These are phyloP conservation scores for Acholoe squamosa DNA, from an alignment of 2,888 invertebrate species.

Conservation along the genomic window DNA sequence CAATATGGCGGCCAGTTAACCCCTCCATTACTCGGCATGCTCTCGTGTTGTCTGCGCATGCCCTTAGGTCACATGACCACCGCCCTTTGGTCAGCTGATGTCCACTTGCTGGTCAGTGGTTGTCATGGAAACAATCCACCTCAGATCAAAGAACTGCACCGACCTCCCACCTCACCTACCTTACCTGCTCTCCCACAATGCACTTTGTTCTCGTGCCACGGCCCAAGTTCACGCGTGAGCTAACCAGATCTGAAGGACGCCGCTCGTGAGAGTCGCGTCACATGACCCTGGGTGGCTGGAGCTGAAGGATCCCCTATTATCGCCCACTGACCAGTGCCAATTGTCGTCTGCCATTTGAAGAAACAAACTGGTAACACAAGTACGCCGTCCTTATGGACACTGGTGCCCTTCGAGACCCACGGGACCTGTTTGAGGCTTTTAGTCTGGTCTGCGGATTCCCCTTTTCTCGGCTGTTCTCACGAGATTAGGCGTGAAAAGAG, in stretches of 20 bases:
- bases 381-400: not conserved
- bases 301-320: slow-evolving; percentile 21
- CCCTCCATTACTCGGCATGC: slow-evolving; percentile 33
- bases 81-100: slow-evolving; percentile 23
- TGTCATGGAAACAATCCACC: slow-evolving; percentile 36
- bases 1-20: slow-evolving; percentile 10
- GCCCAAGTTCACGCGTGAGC: slow-evolving; percentile 24
- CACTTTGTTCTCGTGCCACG: slow-evolving; percentile 36
- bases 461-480: not conserved
- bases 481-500: not conserved
- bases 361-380: slow-evolving; percentile 34
- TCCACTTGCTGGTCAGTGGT: slow-evolving; percentile 42
- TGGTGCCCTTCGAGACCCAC: not conserved
- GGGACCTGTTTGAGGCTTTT: not conserved
- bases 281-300: not conserved
- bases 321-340: slow-evolving; percentile 17
- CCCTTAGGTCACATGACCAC: not conserved
- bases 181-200: not conserved
- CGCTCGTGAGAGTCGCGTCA: slow-evolving; percentile 9
- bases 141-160: not conserved
- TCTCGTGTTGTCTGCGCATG: slow-evolving; percentile 37
- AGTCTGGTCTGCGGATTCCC: not conserved
- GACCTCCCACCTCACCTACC: not conserved
- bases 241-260: slow-evolving; percentile 6
- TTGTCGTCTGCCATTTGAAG: not conserved